Conservation (phyloP, 1,140 invertebrate species). For the Mactra quadrangularis region DNA sequence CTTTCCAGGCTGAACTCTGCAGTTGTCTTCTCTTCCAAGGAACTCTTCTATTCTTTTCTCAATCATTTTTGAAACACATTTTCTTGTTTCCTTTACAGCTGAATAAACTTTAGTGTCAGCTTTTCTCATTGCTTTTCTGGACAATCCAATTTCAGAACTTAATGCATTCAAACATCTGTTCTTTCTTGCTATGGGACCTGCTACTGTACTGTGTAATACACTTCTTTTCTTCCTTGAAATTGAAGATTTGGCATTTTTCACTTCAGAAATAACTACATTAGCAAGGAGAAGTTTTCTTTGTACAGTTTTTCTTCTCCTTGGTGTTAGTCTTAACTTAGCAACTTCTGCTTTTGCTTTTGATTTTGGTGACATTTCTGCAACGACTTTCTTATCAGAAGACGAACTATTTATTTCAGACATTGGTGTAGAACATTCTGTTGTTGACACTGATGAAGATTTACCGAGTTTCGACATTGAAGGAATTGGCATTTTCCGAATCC, state of each 20-base stretch:
- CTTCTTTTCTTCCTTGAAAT: not conserved
- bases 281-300: not conserved
- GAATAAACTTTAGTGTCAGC: not conserved
- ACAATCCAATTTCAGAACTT: not conserved
- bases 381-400: too few relatives aligned
- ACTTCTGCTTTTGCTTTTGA: too few relatives aligned
- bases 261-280: not conserved
- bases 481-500: too few relatives aligned
- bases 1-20: conserved; percentile 46
- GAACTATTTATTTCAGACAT: too few relatives aligned
- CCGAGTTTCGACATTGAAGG: not conserved
- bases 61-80: not conserved
- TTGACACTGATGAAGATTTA: not conserved
- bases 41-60: conserved; percentile 4
- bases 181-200: not conserved
- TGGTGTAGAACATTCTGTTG: too few relatives aligned
- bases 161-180: not conserved
- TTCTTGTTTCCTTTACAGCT: not conserved
- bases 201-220: not conserved
- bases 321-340: too few relatives aligned
- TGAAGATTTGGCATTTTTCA: not conserved
- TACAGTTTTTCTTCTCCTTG: too few relatives aligned
- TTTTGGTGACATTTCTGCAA: too few relatives aligned
- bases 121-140: not conserved
- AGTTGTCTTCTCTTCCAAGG: conserved; percentile 47